A percentile compares a stretch with the other conserved stretches of the same genome.
phyloP scores from a whole-genome alignment of 2,797 vertebrate species.

The Gephyroberyx darwinii region DNA sequence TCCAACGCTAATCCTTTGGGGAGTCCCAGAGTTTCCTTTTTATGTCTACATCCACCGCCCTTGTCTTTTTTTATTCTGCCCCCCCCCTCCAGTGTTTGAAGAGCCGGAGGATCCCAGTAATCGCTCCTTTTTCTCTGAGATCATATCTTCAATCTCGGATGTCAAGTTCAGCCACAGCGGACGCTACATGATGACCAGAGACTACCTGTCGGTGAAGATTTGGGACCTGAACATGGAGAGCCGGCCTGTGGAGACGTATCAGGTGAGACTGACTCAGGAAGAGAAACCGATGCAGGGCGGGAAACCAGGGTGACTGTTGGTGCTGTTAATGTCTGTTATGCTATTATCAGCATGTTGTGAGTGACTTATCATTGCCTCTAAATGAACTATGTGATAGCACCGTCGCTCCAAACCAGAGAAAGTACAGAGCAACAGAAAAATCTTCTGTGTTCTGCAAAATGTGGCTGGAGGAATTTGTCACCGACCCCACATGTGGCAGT shows the following conservation, averaged over 20 bases:
- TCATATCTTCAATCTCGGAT: conserved; percentile 99
- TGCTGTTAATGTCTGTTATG: no score
- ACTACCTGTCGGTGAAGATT: conserved; percentile 98
- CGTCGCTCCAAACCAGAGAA: no score
- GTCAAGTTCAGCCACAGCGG: conserved; percentile 99
- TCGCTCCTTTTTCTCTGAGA: conserved; percentile 99
- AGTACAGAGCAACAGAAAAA: no score
- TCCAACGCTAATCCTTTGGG: neutral
- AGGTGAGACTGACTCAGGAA: conserved; percentile 79
- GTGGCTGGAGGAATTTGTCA: no score
- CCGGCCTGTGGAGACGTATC: conserved; percentile 97
- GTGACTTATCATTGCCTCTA: no score
- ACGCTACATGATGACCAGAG: conserved; percentile 99
- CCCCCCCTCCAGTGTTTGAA: conserved; percentile 88
- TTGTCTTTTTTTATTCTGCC: neutral
- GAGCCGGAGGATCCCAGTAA: conserved; percentile 99
- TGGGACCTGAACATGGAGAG: conserved; percentile 99
- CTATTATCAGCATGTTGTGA: no score
- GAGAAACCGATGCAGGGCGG: neutral
- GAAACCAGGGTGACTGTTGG: no score
- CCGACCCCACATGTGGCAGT: no score
- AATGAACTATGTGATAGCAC: no score
- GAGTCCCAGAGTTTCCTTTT: conserved; percentile 2
- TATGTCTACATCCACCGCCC: neutral
- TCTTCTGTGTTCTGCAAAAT: no score